phyloP scores from a whole-genome alignment of 2,888 invertebrate genomes.

The Caenorhabditis sp. region DNA sequence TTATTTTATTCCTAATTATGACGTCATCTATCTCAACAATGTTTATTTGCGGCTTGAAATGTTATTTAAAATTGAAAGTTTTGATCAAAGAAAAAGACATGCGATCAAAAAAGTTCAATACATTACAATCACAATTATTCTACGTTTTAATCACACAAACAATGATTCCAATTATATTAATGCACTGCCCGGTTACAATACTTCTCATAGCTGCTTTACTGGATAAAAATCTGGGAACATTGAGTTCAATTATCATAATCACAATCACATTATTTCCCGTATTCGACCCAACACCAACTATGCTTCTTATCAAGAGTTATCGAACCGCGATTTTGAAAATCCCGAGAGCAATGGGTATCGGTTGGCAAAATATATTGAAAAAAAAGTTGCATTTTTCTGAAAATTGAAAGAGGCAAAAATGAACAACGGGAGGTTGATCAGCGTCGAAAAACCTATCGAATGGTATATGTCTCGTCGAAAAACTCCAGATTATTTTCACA shows the following conservation, averaged over 20 bases:
- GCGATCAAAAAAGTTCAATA: not conserved
- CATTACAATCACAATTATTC: not conserved
- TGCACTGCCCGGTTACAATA: slow-evolving; percentile 17
- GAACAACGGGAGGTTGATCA: no score
- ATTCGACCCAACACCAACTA: slow-evolving; percentile 21
- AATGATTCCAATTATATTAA: slow-evolving; percentile 18
- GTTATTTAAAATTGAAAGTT: slow-evolving; percentile 14
- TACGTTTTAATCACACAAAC: slow-evolving; percentile 4
- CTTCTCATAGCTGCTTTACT: slow-evolving; percentile 24
- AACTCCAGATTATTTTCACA: no score
- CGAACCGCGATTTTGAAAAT: slow-evolving; percentile 4
- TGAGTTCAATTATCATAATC: slow-evolving; percentile 25
- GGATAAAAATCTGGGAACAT: slow-evolving; percentile 19
- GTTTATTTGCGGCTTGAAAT: slow-evolving; percentile 18
- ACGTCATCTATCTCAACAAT: slow-evolving; percentile 12
- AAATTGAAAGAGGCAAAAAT: no score
- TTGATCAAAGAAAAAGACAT: not conserved
- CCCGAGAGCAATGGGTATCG: no score
- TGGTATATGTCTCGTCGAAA: no score
- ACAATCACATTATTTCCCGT: slow-evolving; percentile 28
- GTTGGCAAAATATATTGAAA: no score
- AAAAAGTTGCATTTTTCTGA: no score
- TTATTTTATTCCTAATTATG: not conserved
- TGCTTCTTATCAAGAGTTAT: slow-evolving; percentile 27
- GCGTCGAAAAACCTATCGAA: no score